Evolutionary conservation across 2,888 invertebrate genomes (phyloP).

Genomic region (Scaptomyza parva): DNA sequence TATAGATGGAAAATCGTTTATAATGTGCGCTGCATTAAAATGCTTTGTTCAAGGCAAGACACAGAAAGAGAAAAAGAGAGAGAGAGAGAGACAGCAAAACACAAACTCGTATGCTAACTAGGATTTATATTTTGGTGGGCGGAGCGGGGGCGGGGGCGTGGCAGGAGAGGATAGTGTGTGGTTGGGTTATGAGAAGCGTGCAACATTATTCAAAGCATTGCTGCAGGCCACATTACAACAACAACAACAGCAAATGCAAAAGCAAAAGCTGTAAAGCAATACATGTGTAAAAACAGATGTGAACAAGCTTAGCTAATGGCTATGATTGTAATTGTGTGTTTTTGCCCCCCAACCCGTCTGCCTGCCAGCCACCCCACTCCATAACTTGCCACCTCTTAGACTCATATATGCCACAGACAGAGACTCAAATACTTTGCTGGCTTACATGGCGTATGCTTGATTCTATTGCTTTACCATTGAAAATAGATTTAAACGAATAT

Average conservation of each 20-base stretch:
- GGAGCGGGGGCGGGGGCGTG: no score
- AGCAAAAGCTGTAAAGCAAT: slow-evolving; percentile 59
- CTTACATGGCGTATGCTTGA: slow-evolving; percentile 8
- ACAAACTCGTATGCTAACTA: slow-evolving; percentile 11
- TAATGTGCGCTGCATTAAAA: slow-evolving; percentile 59
- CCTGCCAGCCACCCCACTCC: background rate
- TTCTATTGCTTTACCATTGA: slow-evolving; percentile 3
- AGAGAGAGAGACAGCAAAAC: background rate
- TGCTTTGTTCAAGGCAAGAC: slow-evolving; percentile 31
- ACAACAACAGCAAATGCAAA: background rate
- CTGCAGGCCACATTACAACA: slow-evolving; percentile 54
- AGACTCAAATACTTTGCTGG: slow-evolving; percentile 17
- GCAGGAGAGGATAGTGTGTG: background rate
- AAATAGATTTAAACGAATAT: background rate
- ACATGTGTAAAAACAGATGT: slow-evolving; percentile 73
- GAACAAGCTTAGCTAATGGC: slow-evolving; percentile 71
- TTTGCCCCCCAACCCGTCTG: background rate
- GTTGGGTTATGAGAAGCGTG: slow-evolving; percentile 23
- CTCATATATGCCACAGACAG: slow-evolving; percentile 41
- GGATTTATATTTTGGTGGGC: slow-evolving; percentile 33
- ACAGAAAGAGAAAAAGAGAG: background rate
- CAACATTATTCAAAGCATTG: slow-evolving; percentile 68
- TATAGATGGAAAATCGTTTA: slow-evolving; percentile 46
- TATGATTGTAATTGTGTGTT: slow-evolving; percentile 23
- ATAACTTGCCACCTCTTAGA: background rate